These are phyloP conservation scores for Cheirogaleus medius DNA, from an alignment of 2,113 vertebrate species.

Conservation along the genomic window DNA sequence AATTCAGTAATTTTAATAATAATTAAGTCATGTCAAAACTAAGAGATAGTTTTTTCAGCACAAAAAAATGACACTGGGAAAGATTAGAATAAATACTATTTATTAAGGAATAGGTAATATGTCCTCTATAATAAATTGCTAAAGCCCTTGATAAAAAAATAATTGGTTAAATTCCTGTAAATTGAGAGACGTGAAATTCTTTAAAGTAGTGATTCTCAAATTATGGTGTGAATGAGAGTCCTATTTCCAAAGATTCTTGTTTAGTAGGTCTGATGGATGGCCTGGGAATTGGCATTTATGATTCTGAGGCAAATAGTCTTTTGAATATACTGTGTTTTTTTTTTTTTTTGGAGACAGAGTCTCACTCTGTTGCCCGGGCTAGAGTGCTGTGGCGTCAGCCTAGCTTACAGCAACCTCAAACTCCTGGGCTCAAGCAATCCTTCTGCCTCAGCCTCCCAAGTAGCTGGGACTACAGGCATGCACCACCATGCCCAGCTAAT, in stretches of 20 bases:
- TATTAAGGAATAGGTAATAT: conserved; percentile 8
- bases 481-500: no score
- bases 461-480: no score
- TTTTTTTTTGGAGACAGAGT: no score
- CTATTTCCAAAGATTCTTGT: neutral
- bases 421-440: no score
- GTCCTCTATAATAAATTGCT: conserved; percentile 11
- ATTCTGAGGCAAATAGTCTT: neutral
- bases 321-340: neutral
- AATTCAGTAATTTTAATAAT: conserved; percentile 27
- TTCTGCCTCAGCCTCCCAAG: no score
- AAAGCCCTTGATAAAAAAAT: neutral
- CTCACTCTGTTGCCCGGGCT: no score
- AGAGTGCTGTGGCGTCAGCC: no score
- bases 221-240: neutral
- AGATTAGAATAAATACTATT: conserved; percentile 36
- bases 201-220: neutral
- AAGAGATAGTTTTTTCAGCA: neutral
- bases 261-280: neutral
- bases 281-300: neutral
- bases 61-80: neutral
- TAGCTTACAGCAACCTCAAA: no score
- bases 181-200: neutral
- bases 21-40: neutral
- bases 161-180: neutral